Conservation (phyloP, 53 echinoderm and acorn worm species). For the Glandiceps talaboti region DNA sequence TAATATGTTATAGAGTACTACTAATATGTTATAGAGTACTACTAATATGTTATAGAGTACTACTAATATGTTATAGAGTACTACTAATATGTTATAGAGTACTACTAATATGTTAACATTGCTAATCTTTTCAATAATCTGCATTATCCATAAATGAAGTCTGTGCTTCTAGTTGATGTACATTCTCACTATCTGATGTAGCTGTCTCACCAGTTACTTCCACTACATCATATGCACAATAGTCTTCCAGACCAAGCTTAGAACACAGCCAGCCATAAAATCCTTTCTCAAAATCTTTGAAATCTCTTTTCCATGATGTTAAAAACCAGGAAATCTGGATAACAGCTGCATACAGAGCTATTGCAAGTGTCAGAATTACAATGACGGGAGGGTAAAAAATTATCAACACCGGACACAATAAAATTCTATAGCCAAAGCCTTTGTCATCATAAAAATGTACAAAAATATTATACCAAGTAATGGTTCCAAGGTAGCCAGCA, state of each 20-base stretch:
- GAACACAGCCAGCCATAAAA: slow-evolving; percentile 65
- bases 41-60: no score
- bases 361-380: slow-evolving; percentile 20
- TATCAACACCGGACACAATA: slow-evolving; percentile 68
- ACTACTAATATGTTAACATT: no score
- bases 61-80: no score
- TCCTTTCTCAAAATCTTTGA: slow-evolving; percentile 75
- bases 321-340: slow-evolving; percentile 67
- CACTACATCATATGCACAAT: slow-evolving; percentile 58
- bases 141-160: neutral
- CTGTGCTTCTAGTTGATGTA: neutral
- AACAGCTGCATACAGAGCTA: slow-evolving; percentile 44
- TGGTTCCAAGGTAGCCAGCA: slow-evolving; percentile 57
- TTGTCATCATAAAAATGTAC: slow-evolving; percentile 62
- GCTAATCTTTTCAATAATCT: no score
- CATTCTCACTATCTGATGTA: neutral
- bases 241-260: slow-evolving; percentile 59
- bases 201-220: neutral
- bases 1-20: no score
- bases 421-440: slow-evolving; percentile 45
- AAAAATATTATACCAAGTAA: slow-evolving; percentile 90
- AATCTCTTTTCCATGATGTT: slow-evolving; percentile 38
- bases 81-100: no score
- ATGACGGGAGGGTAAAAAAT: slow-evolving; percentile 40
- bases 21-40: no score